These are phyloP conservation scores for Drosophila engyochracea DNA, from an alignment of 2,888 invertebrate genomes.

Conservation along the genomic window DNA sequence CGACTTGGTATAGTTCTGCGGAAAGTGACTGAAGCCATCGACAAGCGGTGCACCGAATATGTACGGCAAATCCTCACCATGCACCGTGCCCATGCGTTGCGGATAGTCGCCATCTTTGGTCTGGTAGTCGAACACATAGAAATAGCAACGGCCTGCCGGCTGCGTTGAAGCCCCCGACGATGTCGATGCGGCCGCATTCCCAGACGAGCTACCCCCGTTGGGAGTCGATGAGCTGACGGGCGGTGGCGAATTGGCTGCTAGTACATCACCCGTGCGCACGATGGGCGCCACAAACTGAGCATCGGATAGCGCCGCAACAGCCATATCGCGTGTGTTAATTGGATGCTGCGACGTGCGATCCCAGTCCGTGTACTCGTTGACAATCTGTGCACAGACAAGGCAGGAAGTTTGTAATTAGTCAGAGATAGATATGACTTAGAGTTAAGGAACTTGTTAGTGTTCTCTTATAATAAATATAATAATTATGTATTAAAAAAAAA, in stretches of 20 bases:
- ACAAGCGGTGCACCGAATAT: constrained; percentile 96
- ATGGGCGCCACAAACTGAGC: constrained; percentile 97
- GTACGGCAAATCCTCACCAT: constrained; percentile 96
- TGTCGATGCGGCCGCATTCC: constrained; percentile 79
- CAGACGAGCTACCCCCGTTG: constrained; percentile 48
- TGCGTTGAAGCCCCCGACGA: constrained; percentile 72
- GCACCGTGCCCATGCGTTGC: constrained; percentile 96
- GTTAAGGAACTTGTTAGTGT: accelerated
- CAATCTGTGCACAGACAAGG: constrained; percentile 84
- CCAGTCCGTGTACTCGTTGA: constrained; percentile 99
- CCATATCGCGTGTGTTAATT: constrained; percentile 94
- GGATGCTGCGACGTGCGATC: constrained; percentile 95
- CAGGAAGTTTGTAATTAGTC: neutral
- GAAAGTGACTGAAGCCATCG: constrained; percentile 92
- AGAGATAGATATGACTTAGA: too few species aligned
- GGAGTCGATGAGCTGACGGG: constrained; percentile 59
- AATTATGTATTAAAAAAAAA: too few species aligned
- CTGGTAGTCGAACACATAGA: constrained; percentile 97
- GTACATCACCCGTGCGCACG: constrained; percentile 93
- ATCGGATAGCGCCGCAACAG: constrained; percentile 96
- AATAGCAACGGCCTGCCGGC: constrained; percentile 91
- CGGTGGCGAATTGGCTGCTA: constrained; percentile 88
- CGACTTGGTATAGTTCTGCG: constrained; percentile 94
- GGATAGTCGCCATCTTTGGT: constrained; percentile 95
- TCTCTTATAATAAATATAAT: neutral